Percentiles rank a stretch among this genome's conserved stretches.
phyloP scores from a whole-genome alignment of 2,888 invertebrate species.

The Odontomyia ornata region DNA sequence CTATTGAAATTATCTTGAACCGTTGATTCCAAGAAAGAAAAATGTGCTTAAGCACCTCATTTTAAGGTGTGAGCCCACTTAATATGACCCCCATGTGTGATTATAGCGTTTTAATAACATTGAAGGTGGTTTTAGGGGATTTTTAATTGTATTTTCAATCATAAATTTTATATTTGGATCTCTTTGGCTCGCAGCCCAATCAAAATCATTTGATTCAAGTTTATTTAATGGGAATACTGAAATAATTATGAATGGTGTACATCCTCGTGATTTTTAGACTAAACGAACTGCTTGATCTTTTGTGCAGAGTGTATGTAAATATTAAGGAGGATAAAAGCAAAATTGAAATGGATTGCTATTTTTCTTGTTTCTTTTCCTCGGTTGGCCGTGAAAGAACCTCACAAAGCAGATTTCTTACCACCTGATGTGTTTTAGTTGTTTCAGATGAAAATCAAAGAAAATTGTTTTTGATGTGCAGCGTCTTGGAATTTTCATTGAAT shows the following conservation, averaged over 20 bases:
- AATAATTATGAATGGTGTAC: too few species aligned
- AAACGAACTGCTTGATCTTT: too few species aligned
- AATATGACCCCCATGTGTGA: conserved; percentile 1
- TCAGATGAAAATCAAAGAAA: conserved; percentile 18
- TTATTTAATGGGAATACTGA: too few species aligned
- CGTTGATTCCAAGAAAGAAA: not conserved
- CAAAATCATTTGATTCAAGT: too few species aligned
- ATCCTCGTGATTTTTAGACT: too few species aligned
- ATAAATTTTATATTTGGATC: not conserved
- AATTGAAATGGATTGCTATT: too few species aligned
- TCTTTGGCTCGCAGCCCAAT: too few species aligned
- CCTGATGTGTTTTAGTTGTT: conserved; percentile 17
- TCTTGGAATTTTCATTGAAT: conserved; percentile 7
- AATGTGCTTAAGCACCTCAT: not conserved
- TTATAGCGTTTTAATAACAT: conserved; percentile 26
- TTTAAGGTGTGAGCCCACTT: conserved; percentile 1
- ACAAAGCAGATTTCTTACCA: not conserved
- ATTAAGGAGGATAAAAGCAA: too few species aligned
- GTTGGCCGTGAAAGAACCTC: too few species aligned
- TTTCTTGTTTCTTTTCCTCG: too few species aligned
- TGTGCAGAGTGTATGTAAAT: too few species aligned
- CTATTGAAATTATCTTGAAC: not conserved
- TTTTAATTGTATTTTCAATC: not conserved
- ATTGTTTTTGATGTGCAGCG: not conserved
- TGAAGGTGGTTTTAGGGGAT: conserved; percentile 1